These are phyloP conservation scores for Danio tinwini DNA, from an alignment of 2,797 vertebrate genomes.

Conservation along the genomic window DNA sequence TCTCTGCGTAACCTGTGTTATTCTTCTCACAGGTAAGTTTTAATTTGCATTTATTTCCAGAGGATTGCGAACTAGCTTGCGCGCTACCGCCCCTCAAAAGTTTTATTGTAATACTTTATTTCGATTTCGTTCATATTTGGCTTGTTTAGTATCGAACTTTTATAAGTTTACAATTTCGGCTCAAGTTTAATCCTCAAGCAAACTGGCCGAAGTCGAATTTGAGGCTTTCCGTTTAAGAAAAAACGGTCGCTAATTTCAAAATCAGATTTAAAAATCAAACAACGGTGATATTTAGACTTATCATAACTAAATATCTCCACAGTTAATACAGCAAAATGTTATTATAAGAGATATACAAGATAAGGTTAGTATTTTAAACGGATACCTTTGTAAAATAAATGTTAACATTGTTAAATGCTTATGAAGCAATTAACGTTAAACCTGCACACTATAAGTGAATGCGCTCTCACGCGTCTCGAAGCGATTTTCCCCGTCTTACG, in stretches of 20 bases:
- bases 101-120: not conserved
- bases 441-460: too few relatives aligned
- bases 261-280: not conserved
- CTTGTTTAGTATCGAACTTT: not conserved
- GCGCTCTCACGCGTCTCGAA: too few relatives aligned
- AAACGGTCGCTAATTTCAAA: not conserved
- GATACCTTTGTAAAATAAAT: too few relatives aligned
- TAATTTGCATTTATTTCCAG: constrained; percentile 44
- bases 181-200: not conserved
- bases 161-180: not conserved
- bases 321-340: too few relatives aligned
- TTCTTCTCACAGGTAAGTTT: constrained; percentile 74
- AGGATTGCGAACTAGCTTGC: not conserved
- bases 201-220: not conserved
- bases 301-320: not conserved
- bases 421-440: too few relatives aligned
- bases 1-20: constrained; percentile 59
- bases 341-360: too few relatives aligned
- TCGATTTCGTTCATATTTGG: not conserved
- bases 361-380: too few relatives aligned
- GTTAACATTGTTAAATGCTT: too few relatives aligned
- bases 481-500: too few relatives aligned
- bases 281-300: not conserved
- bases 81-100: not conserved
- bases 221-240: not conserved